phyloP scores from a whole-genome alignment of 2,113 vertebrate genomes.

The Forbesichthys papilliferus region DNA sequence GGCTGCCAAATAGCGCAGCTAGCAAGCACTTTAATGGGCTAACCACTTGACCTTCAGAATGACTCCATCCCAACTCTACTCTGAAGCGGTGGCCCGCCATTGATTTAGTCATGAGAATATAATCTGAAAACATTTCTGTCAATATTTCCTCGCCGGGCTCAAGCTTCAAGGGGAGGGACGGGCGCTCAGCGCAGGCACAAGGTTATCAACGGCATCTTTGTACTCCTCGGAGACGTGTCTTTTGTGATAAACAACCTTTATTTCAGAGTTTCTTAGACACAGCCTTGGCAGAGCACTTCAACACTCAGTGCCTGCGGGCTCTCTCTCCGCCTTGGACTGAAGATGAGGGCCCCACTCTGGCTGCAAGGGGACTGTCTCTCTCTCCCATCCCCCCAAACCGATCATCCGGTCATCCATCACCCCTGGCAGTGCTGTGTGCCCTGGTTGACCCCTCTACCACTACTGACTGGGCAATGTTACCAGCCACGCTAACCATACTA shows the following conservation, averaged over 20 bases:
- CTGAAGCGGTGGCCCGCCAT: conserved; percentile 65
- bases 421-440: not conserved
- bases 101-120: conserved; percentile 75
- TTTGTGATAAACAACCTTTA: conserved; percentile 57
- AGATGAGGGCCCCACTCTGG: conserved; percentile 64
- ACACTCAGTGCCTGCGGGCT: conserved; percentile 63
- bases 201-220: conserved; percentile 65
- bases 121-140: conserved; percentile 74
- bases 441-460: conserved; percentile 23
- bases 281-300: conserved; percentile 57
- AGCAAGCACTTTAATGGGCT: conserved; percentile 66
- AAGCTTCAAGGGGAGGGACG: conserved; percentile 53
- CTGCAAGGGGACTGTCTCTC: conserved; percentile 41
- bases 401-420: conserved; percentile 35
- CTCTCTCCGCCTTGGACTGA: conserved; percentile 65
- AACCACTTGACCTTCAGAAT: conserved; percentile 70
- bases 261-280: conserved; percentile 52
- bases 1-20: conserved; percentile 57
- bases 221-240: conserved; percentile 53
- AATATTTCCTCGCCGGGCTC: conserved; percentile 62
- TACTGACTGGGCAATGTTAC: conserved; percentile 13
- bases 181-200: conserved; percentile 60
- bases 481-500: conserved; percentile 2
- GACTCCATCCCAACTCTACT: conserved; percentile 62
- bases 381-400: conserved; percentile 14